Base-by-base conservation (phyloP, 1,140 invertebrate species). In the Microplitis mediator region DNA sequence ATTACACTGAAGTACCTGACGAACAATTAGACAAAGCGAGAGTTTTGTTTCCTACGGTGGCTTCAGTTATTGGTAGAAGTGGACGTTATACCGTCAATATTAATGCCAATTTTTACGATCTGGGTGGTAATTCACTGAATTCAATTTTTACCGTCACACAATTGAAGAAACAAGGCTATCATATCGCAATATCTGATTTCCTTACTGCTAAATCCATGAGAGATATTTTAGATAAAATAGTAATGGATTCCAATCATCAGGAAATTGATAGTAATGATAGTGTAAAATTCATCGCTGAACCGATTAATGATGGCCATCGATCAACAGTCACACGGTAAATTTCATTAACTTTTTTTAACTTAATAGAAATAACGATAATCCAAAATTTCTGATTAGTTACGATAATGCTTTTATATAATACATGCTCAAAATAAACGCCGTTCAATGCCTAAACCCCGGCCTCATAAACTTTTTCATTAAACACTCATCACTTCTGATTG, bases 51-150 rank as follows among this genome's bases (percentile, higher is more conserved):
- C 89, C 92, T 74, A 94, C 92, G 0, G 89, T 95, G 0, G 91
- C 91, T 1, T 88, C 90, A 0, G 91, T 94, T 0, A 89, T 95
- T 34, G 91, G 91, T 6, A 84, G 89, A 23, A 88, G 90, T 1
- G 87, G 89, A 0, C 85, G 92, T 34, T 85, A 88, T 0, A 85
- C 87, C 1, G 79, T 95, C 0, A 89, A 89, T 1, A 73, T 90
- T 0, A 84, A 89, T 9, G 89, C 91, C 0, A 95, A 94, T 76
- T 97, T 95, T 82, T 96, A 94, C 79, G 90, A 95, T 71, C 87
- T 95, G 35, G 95, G 95, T 11, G 95, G 95, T 16, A 95, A 96
- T 80, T 96, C 95, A 0, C 86, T 97, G 1, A 96, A 96, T 81
- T 95, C 94, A 0, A 91, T 96, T 50, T 92, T 91, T 69, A 95